These are phyloP conservation scores for Notarius lentiginosus DNA, from an alignment of 2,113 vertebrate species.

Conservation along the genomic window DNA sequence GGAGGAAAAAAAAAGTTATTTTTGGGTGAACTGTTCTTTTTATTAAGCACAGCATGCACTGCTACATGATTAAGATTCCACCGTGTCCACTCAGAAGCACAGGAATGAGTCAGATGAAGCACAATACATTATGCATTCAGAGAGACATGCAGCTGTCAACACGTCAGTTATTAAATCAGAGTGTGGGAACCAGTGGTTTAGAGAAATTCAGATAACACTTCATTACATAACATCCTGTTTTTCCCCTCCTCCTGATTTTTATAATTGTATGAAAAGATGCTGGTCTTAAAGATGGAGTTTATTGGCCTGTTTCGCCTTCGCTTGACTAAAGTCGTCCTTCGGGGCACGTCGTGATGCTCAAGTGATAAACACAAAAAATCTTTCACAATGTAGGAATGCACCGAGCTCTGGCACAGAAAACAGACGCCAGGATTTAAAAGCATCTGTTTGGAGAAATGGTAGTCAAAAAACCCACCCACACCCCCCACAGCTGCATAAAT, in stretches of 20 bases:
- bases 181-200: slow-evolving; percentile 16
- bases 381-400: background rate
- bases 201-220: slow-evolving; percentile 2
- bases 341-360: background rate
- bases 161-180: background rate
- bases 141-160: slow-evolving; percentile 18
- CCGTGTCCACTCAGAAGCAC: background rate
- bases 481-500: too few species aligned
- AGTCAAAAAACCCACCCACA: background rate
- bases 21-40: background rate
- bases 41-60: background rate
- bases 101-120: slow-evolving; percentile 28
- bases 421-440: background rate
- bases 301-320: background rate
- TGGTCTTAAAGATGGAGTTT: background rate
- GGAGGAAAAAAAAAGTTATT: background rate
- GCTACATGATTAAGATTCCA: background rate
- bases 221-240: background rate
- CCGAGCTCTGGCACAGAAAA: background rate
- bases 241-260: background rate
- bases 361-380: background rate
- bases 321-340: background rate
- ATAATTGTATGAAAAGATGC: background rate
- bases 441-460: background rate
- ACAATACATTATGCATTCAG: slow-evolving; percentile 11